Evolutionary conservation across 2,113 vertebrate species (phyloP).

Genomic region (Ailurus styani): DNA sequence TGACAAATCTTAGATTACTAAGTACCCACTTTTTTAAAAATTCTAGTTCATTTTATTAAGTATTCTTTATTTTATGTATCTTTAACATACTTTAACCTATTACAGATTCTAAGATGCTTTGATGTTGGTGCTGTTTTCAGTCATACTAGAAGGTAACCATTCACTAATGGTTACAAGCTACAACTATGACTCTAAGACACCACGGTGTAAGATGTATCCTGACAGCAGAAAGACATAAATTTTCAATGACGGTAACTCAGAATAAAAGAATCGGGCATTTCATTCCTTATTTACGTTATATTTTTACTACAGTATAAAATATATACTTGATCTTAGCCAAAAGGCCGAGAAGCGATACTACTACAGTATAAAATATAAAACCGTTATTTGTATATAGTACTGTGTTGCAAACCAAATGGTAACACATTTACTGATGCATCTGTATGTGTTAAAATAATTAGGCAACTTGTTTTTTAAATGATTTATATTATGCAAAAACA

Average conservation of each 20-base stretch:
- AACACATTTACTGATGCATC: background rate
- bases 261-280: background rate
- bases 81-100: background rate
- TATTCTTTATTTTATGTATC: background rate
- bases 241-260: background rate
- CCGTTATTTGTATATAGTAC: background rate
- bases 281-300: background rate
- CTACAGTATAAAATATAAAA: constrained; percentile 5
- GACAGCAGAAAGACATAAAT: background rate
- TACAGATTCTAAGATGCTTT: background rate
- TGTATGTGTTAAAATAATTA: background rate
- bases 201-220: background rate
- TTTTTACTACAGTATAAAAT: constrained; percentile 17
- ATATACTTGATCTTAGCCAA: too few relatives aligned
- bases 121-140: background rate
- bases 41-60: background rate
- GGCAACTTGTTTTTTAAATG: background rate
- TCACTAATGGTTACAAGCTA: background rate
- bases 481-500: constrained; percentile 22
- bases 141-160: background rate
- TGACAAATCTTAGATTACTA: background rate
- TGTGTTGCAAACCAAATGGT: background rate
- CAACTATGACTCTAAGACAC: background rate
- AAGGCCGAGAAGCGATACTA: too few relatives aligned
- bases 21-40: background rate